These are phyloP conservation scores for Polia nebulosa DNA, from an alignment of 2,888 invertebrate genomes.

Conservation along the genomic window DNA sequence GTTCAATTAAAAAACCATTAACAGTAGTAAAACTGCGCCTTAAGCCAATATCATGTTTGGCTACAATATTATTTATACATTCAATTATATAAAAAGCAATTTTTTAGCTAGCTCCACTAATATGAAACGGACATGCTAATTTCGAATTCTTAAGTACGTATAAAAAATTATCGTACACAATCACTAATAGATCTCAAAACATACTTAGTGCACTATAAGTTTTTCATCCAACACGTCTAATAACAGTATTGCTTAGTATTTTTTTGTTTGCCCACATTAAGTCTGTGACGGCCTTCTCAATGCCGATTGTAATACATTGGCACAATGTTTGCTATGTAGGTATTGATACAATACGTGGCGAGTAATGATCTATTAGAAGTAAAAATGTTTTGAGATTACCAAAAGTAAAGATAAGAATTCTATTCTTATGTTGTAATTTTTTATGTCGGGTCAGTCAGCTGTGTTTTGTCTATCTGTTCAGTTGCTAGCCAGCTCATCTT, in stretches of 20 bases:
- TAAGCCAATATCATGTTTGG: neutral
- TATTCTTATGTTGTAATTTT: constrained; percentile 6
- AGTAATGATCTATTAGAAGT: constrained; percentile 1
- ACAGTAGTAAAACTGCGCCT: too few species aligned
- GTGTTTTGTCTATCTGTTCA: neutral
- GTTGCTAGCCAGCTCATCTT: neutral
- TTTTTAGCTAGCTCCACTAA: neutral
- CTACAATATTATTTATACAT: neutral
- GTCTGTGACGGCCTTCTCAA: constrained; percentile 41
- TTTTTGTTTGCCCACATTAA: constrained; percentile 28
- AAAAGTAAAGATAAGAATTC: neutral
- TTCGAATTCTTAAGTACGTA: neutral
- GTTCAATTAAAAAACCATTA: too few species aligned
- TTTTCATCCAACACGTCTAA: constrained; percentile 3
- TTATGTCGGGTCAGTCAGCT: neutral
- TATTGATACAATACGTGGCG: constrained; percentile 22
- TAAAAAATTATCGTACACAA: neutral
- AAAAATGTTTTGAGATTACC: constrained; percentile 15
- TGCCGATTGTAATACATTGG: constrained; percentile 28
- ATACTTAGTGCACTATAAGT: constrained; percentile 5
- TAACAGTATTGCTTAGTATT: constrained; percentile 22
- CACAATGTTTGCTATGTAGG: constrained; percentile 31
- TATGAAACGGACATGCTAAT: neutral
- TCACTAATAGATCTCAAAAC: neutral
- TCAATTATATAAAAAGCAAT: too few species aligned